Percentiles rank a stretch among this genome's conserved stretches.
Evolutionary conservation across 2,797 vertebrate species (phyloP).

Genomic region (Dendrocincla fuliginosa): DNA sequence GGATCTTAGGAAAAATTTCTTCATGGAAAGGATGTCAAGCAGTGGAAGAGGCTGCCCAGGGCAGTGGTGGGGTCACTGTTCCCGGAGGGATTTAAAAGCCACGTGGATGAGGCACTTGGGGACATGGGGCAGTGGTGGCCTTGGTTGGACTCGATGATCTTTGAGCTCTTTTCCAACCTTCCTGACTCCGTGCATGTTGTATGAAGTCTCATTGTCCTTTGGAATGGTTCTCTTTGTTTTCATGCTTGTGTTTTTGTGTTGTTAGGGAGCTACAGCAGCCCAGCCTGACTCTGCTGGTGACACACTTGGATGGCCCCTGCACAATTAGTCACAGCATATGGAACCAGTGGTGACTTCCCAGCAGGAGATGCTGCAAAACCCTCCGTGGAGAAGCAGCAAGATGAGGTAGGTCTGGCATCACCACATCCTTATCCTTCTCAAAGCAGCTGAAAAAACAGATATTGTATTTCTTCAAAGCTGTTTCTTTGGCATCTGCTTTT

Average conservation of each 20-base stretch:
- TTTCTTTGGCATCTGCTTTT: not conserved
- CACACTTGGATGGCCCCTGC: fast-evolving
- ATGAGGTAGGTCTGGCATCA: fast-evolving
- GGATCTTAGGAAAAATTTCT: fast-evolving
- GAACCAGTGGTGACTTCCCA: not conserved
- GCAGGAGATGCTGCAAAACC: not conserved
- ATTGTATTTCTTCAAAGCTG: not conserved
- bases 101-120: not conserved
- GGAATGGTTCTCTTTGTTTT: too few species aligned
- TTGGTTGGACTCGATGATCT: not conserved
- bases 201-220: not conserved
- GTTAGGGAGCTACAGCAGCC: not conserved
- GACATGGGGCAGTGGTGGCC: not conserved
- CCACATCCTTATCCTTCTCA: not conserved
- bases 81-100: not conserved
- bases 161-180: fast-evolving
- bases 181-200: fast-evolving
- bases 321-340: fast-evolving
- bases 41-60: not conserved
- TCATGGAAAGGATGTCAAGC: not conserved
- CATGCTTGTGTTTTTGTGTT: not conserved
- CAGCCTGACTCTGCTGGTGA: fast-evolving
- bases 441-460: not conserved
- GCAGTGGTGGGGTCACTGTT: not conserved
- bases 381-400: not conserved